These are phyloP conservation scores for Psilopogon haemacephalus DNA, from an alignment of 2,113 vertebrate genomes.

Conservation along the genomic window DNA sequence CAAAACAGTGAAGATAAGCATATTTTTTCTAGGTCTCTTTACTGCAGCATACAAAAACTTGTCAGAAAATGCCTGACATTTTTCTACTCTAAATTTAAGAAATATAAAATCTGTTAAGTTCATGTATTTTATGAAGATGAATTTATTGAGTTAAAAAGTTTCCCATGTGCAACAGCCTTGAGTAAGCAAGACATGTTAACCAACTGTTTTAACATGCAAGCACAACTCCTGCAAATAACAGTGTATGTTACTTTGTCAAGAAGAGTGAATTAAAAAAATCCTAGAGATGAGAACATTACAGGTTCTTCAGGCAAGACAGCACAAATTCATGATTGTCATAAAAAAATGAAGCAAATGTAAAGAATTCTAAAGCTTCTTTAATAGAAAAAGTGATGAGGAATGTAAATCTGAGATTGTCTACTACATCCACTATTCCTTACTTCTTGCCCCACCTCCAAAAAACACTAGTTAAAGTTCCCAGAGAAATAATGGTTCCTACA, in stretches of 20 bases:
- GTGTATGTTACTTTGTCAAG: neutral
- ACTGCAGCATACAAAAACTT: neutral
- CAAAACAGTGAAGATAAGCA: accelerated
- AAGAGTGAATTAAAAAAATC: neutral
- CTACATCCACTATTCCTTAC: neutral
- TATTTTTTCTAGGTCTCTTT: neutral
- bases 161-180: neutral
- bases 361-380: neutral
- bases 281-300: neutral
- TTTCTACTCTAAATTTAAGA: neutral
- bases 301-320: neutral
- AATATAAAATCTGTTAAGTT: neutral
- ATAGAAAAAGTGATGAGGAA: neutral
- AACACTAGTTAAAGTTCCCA: neutral
- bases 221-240: neutral
- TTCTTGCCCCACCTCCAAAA: neutral
- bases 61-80: neutral
- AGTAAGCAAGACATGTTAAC: neutral
- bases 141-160: neutral
- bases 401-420: neutral
- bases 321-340: too few relatives aligned
- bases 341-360: neutral
- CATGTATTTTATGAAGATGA: neutral
- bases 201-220: accelerated
- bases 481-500: neutral